Conservation (phyloP, 2,888 invertebrate species). For the Drosophila cyrtoloma region DNA sequence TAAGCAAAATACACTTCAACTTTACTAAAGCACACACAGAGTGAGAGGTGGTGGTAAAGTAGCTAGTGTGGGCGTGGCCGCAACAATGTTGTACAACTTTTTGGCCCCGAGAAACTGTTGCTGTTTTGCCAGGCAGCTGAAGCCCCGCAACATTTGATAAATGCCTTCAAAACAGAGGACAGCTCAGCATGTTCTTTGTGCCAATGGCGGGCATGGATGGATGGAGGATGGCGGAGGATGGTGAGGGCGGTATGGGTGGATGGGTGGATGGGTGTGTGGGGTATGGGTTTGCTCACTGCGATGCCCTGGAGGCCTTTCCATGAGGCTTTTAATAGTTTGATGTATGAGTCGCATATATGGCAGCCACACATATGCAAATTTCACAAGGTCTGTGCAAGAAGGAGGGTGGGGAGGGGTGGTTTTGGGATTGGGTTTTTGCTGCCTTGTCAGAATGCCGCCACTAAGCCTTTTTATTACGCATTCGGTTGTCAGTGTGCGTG, state of each 20-base stretch:
- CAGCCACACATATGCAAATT: constrained; percentile 68
- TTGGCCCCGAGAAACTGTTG: constrained; percentile 69
- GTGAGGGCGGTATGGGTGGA: neutral
- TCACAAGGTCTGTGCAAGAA: constrained; percentile 44
- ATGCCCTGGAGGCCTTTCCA: constrained; percentile 67
- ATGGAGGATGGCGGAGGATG: neutral
- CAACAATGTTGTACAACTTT: constrained; percentile 70
- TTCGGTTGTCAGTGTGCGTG: constrained; percentile 20
- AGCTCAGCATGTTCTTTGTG: constrained; percentile 25
- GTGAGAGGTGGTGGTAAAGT: constrained; percentile 1
- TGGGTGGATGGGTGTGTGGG: neutral
- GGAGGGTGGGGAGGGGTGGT: neutral
- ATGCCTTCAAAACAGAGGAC: constrained; percentile 59
- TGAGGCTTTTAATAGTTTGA: constrained; percentile 80
- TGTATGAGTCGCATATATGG: constrained; percentile 70
- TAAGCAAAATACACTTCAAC: constrained; percentile 69
- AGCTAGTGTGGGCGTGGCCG: constrained; percentile 46
- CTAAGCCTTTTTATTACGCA: constrained; percentile 64
- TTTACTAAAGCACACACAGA: constrained; percentile 44
- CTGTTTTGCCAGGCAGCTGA: constrained; percentile 65
- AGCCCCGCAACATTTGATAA: constrained; percentile 79
- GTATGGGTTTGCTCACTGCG: constrained; percentile 6
- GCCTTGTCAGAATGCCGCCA: constrained; percentile 50
- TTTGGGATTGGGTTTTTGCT: neutral
- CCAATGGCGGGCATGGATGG: neutral